Evolutionary conservation across 2,113 vertebrate genomes (phyloP).

Genomic region (Odontesthes bonariensis): DNA sequence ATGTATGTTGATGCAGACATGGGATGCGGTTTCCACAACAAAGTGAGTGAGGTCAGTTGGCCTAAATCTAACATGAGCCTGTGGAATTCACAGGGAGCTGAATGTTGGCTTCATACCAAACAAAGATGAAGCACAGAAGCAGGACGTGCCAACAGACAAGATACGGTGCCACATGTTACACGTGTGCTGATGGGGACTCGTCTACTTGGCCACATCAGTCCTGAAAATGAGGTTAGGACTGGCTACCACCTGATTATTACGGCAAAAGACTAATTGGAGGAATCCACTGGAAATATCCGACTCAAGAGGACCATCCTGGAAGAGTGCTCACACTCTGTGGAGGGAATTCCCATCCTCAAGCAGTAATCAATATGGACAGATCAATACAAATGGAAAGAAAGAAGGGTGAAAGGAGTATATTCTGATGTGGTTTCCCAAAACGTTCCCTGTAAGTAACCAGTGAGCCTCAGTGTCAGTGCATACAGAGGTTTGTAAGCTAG

Average conservation of each 20-base stretch:
- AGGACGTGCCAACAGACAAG: background rate
- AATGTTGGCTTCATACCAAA: background rate
- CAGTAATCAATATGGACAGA: background rate
- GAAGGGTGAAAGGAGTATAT: background rate
- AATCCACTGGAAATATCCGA: slow-evolving; percentile 49
- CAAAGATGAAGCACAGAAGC: slow-evolving; percentile 29
- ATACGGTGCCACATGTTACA: slow-evolving; percentile 15
- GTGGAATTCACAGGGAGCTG: slow-evolving; percentile 55
- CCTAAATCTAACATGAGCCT: slow-evolving; percentile 46
- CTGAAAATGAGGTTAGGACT: slow-evolving; percentile 15
- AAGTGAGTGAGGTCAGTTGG: slow-evolving; percentile 36
- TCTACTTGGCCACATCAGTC: slow-evolving; percentile 21
- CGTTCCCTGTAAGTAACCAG: slow-evolving; percentile 19
- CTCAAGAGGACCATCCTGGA: slow-evolving; percentile 28
- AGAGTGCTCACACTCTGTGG: slow-evolving; percentile 8
- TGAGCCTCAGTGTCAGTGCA: slow-evolving; percentile 1
- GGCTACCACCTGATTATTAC: slow-evolving; percentile 48
- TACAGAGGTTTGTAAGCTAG: background rate
- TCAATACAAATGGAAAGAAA: slow-evolving; percentile 32
- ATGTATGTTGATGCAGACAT: background rate
- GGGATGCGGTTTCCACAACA: background rate
- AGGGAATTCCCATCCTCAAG: slow-evolving; percentile 52
- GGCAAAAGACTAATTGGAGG: slow-evolving; percentile 15
- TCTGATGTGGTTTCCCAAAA: slow-evolving; percentile 56
- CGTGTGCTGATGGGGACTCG: slow-evolving; percentile 14